Evolutionary conservation across 2,888 invertebrate genomes (phyloP), one percentile per base, ranked within the genome.

Genomic region (Asteroscopus sphinx): DNA sequence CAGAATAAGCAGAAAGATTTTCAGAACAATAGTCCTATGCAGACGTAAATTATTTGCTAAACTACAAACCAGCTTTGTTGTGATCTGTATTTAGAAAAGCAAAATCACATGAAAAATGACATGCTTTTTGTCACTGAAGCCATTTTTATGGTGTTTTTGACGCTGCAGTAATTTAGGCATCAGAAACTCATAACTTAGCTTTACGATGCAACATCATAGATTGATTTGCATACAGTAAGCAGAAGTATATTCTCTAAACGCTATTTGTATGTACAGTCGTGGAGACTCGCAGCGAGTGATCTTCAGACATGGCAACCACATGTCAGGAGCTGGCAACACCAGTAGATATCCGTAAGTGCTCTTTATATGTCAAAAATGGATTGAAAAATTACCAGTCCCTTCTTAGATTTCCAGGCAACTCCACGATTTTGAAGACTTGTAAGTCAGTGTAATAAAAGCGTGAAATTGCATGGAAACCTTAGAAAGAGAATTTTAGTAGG

Each of bases 211-310:
- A 16, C 15, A 60, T 51, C 46, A 49, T 49, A 47, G 30, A 13
- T 2, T 13, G 12, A 39, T 15, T 40, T 44, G 36, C 25, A 37
- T 47, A 21, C n/a, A 40, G 13, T 33, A 28, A 15, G 12, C 15
- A 21, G 12, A 52, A 37, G 40, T 12, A 53, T 53, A 46, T 37
- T 35, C 52, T 41, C 45, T 67, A 58, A 67, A 67, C 53, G 44
- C 15, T 33, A 48, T 58, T 67, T 68, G 41, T 79, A 76, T 84
- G 86, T 88, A 84, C 95, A 96, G 96, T 94, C 96, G 96, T 80
- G 95, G 96, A 83, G 96, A 96, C 87, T 96, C 95, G 65, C 96
- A 96, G 91, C 95, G 97, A 82, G 96, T 96, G 81, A 95, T 96
- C 90, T 97, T 96, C 95, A 95, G 96, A 87, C 95, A 96, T 81